A percentile compares a stretch with the other conserved stretches of the same genome.
phyloP scores from a whole-genome alignment of 2,888 invertebrate species.

The Creontiades dilutus region DNA sequence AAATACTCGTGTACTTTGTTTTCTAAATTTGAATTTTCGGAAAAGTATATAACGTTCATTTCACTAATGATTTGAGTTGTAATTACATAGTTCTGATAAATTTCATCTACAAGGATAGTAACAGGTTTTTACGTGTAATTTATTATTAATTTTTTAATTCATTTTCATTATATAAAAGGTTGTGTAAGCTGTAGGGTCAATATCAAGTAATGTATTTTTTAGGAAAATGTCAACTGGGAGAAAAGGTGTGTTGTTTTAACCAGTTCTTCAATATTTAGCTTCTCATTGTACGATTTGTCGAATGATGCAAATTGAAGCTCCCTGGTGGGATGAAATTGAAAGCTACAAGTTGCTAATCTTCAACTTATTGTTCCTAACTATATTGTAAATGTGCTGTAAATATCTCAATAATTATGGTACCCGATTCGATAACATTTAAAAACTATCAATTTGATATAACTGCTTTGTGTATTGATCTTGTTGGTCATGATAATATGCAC shows the following conservation, averaged over 20 bases:
- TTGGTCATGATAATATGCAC: too few relatives aligned
- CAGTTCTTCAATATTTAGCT: neutral
- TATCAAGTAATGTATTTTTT: neutral
- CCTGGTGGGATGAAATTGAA: too few relatives aligned
- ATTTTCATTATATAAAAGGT: neutral
- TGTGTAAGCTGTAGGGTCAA: neutral
- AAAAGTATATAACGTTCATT: conserved; percentile 12
- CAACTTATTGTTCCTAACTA: too few relatives aligned
- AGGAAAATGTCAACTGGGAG: neutral
- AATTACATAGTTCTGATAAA: conserved; percentile 2
- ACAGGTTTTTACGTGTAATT: neutral
- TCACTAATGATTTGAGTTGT: conserved; percentile 1
- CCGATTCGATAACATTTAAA: too few relatives aligned
- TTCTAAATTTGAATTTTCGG: neutral
- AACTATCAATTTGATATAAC: too few relatives aligned
- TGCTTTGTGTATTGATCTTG: too few relatives aligned
- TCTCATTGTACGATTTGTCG: neutral
- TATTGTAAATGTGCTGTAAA: neutral
- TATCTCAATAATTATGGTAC: too few relatives aligned
- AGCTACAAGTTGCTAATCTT: too few relatives aligned
- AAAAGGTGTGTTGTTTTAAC: neutral
- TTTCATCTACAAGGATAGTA: neutral
- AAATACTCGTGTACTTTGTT: conserved; percentile 4
- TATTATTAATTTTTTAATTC: neutral
- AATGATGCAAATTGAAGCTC: too few relatives aligned